Percentiles rank a stretch among this genome's conserved stretches.
phyloP scores from a whole-genome alignment of 2,888 invertebrate genomes.

The Pediacus dermestoides region DNA sequence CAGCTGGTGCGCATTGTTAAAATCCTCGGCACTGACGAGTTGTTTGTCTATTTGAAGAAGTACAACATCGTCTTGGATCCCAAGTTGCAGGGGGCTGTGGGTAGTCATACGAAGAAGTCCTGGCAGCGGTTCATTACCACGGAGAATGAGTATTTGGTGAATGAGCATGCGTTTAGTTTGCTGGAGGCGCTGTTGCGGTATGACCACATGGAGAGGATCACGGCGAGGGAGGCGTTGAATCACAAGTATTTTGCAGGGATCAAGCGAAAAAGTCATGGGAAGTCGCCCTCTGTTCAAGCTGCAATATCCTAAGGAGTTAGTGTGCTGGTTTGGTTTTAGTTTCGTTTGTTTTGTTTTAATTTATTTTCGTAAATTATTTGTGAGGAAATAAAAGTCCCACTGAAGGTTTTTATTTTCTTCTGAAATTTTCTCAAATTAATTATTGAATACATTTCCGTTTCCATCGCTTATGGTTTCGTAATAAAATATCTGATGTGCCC shows the following conservation, averaged over 20 bases:
- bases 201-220: conserved; percentile 45
- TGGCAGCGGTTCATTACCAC: conserved; percentile 47
- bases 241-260: conserved; percentile 45
- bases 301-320: no score
- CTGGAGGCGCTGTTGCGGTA: conserved; percentile 43
- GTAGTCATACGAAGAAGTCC: conserved; percentile 40
- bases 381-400: no score
- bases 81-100: conserved; percentile 35
- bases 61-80: conserved; percentile 42
- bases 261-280: conserved; percentile 19
- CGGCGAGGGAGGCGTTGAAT: conserved; percentile 44
- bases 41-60: conserved; percentile 42
- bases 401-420: no score
- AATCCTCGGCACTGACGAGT: conserved; percentile 42
- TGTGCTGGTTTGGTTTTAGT: no score
- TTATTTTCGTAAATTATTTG: no score
- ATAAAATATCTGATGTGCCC: no score
- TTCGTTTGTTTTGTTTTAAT: no score
- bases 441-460: no score
- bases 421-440: no score
- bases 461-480: no score
- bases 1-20: conserved; percentile 46
- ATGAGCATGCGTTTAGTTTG: conserved; percentile 42
- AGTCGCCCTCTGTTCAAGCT: conserved; percentile 13
- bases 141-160: conserved; percentile 47